Percentiles rank a stretch among this genome's conserved stretches.
phyloP scores from a whole-genome alignment of 2,888 invertebrate species.

The Drosophila ochracea region DNA sequence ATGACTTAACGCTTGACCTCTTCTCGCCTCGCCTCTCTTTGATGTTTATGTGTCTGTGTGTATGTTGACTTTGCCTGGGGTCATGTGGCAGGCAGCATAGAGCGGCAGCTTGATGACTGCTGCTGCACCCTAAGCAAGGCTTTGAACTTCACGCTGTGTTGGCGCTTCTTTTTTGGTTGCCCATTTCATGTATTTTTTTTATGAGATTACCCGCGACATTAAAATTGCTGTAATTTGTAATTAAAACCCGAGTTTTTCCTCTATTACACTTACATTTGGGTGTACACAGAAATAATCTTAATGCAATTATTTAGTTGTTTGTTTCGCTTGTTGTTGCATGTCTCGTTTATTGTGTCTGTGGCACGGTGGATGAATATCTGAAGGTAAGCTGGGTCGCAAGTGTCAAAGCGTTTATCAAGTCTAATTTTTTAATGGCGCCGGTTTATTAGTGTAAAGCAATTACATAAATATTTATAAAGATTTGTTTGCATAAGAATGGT shows the following conservation, averaged over 20 bases:
- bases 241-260: constrained; percentile 62
- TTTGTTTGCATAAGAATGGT: not conserved
- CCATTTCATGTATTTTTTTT: constrained; percentile 3
- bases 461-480: not conserved
- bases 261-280: constrained; percentile 46
- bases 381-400: constrained; percentile 37
- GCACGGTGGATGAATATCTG: not conserved
- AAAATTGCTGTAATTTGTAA: constrained; percentile 75
- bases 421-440: not conserved
- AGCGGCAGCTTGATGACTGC: constrained; percentile 14
- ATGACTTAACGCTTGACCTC: constrained; percentile 80
- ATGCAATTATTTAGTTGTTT: constrained; percentile 56
- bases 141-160: constrained; percentile 76
- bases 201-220: constrained; percentile 31
- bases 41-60: constrained; percentile 47
- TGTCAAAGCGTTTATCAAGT: constrained; percentile 42
- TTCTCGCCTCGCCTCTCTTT: constrained; percentile 69
- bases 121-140: constrained; percentile 48
- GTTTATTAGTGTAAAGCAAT: constrained; percentile 1
- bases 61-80: constrained; percentile 65
- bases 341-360: constrained; percentile 45
- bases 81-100: constrained; percentile 41
- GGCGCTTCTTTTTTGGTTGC: constrained; percentile 50
- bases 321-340: constrained; percentile 62
- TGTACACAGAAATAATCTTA: constrained; percentile 49